Conservation (phyloP, 2,113 vertebrate genomes). For the Myxocyprinus asiaticus region DNA sequence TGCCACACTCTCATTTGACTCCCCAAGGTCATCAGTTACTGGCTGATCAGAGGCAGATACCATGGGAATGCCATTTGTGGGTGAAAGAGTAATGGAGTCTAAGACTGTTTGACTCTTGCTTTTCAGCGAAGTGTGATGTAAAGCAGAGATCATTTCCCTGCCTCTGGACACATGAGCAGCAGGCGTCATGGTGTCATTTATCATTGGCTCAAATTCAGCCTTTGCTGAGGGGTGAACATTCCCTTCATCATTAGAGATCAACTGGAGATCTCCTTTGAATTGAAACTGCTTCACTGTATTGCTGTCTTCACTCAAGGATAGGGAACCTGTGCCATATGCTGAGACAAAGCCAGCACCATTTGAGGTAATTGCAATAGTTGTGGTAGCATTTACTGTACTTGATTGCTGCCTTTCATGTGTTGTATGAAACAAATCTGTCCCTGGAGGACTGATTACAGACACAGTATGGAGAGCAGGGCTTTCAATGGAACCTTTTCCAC, state of each 20-base stretch:
- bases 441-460: conserved; percentile 45
- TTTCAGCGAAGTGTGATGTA: conserved; percentile 56
- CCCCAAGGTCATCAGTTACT: conserved; percentile 60
- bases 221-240: conserved; percentile 42
- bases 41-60: conserved; percentile 58
- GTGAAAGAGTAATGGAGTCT: conserved; percentile 54
- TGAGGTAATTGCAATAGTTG: conserved; percentile 30
- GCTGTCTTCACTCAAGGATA: conserved; percentile 30
- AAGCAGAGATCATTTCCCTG: conserved; percentile 50
- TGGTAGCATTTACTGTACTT: conserved; percentile 8
- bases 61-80: conserved; percentile 50
- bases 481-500: conserved; percentile 51
- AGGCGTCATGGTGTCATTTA: conserved; percentile 50
- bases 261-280: conserved; percentile 37
- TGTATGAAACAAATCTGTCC: conserved; percentile 50
- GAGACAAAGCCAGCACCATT: conserved; percentile 24
- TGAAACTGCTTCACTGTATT: conserved; percentile 31
- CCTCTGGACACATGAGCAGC: conserved; percentile 49
- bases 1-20: conserved; percentile 48
- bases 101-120: conserved; percentile 56
- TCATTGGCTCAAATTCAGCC: conserved; percentile 52
- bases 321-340: conserved; percentile 38
- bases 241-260: conserved; percentile 57
- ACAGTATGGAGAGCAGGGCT: conserved; percentile 25
- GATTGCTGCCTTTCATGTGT: conserved; percentile 30